Conservation (phyloP, 1,140 invertebrate species). For the Nebria ingens region DNA sequence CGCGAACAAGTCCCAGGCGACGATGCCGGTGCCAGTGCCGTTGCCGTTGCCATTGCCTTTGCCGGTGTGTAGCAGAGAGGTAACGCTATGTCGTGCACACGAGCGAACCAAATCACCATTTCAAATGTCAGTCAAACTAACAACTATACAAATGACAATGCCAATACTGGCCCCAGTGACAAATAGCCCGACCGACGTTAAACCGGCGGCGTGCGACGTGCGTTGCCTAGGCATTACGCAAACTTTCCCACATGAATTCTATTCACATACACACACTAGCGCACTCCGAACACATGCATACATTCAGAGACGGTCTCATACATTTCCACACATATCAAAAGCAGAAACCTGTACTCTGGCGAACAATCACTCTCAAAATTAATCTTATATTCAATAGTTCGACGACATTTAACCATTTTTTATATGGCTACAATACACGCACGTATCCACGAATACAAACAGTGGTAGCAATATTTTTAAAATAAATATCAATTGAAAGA, state of each 20-base stretch:
- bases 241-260: background rate
- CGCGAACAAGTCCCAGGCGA: background rate
- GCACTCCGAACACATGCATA: too few relatives aligned
- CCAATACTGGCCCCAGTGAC: conserved; percentile 2
- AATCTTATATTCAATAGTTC: too few relatives aligned
- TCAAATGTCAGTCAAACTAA: conserved; percentile 8
- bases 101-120: background rate
- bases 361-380: too few relatives aligned
- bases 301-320: too few relatives aligned
- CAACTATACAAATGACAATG: conserved; percentile 7
- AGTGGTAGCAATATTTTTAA: too few relatives aligned
- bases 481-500: too few relatives aligned
- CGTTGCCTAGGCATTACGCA: background rate
- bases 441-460: too few relatives aligned
- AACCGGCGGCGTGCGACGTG: background rate
- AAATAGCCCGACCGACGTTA: background rate
- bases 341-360: too few relatives aligned
- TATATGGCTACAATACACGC: too few relatives aligned
- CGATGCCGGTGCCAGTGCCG: background rate
- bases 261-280: background rate
- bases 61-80: background rate
- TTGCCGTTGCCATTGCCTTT: background rate
- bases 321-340: too few relatives aligned
- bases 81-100: background rate
- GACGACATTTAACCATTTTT: too few relatives aligned